Evolutionary conservation across 2,888 invertebrate genomes (phyloP).

Genomic region (Uloborus plumipes): DNA sequence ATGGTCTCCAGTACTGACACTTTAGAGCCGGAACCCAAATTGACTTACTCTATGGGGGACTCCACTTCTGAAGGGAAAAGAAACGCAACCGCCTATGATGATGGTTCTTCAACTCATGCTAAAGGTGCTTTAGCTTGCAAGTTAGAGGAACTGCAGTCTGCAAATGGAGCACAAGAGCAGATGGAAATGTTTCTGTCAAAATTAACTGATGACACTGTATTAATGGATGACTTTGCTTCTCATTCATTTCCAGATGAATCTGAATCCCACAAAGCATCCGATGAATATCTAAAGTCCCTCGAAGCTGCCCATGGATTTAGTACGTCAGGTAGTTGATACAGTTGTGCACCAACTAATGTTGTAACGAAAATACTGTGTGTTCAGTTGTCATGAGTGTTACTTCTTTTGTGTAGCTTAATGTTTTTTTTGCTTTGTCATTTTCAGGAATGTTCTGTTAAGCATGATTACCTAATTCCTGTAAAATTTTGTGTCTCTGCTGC

Average conservation of each 20-base stretch:
- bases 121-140: slow-evolving; percentile 53
- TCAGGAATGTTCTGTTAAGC: no score
- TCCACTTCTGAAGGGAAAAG: slow-evolving; percentile 68
- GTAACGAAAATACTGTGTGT: slow-evolving; percentile 53
- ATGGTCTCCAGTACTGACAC: slow-evolving; percentile 85
- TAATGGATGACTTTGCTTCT: slow-evolving; percentile 56
- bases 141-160: slow-evolving; percentile 40
- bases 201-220: slow-evolving; percentile 57
- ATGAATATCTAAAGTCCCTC: slow-evolving; percentile 48
- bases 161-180: slow-evolving; percentile 55
- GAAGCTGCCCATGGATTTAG: slow-evolving; percentile 60
- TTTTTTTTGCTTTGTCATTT: neutral
- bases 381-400: slow-evolving; percentile 16
- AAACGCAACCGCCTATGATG: slow-evolving; percentile 3
- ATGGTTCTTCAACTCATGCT: slow-evolving; percentile 15
- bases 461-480: no score
- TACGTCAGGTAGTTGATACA: slow-evolving; percentile 61
- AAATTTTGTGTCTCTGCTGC: no score
- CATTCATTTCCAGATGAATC: slow-evolving; percentile 57
- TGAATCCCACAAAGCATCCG: slow-evolving; percentile 38
- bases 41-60: slow-evolving; percentile 52
- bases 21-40: slow-evolving; percentile 74
- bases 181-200: slow-evolving; percentile 62
- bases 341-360: slow-evolving; percentile 59
- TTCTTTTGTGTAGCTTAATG: slow-evolving; percentile 23